Conservation (phyloP, 2,797 vertebrate species). For the Bothrops alternatus region DNA sequence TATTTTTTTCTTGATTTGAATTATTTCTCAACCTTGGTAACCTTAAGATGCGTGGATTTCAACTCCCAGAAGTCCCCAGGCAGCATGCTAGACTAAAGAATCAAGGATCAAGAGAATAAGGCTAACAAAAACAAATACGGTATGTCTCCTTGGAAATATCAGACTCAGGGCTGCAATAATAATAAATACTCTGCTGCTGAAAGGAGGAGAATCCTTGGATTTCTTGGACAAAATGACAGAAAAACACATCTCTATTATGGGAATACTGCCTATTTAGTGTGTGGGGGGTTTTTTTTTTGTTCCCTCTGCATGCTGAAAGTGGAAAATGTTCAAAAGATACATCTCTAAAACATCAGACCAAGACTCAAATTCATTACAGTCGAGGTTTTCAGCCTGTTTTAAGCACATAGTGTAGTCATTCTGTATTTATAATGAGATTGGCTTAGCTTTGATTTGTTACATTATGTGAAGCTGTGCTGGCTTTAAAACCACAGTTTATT, state of each 20-base stretch:
- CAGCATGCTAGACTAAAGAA: not conserved
- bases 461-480: not conserved
- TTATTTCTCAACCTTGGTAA: not conserved
- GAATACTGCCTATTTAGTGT: constrained; percentile 11
- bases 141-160: not conserved
- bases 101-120: not conserved
- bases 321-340: not conserved
- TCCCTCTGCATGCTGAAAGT: not conserved
- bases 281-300: not conserved
- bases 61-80: not conserved
- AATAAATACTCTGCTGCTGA: not conserved
- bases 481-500: not conserved
- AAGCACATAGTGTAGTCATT: not conserved
- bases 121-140: not conserved
- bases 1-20: not conserved
- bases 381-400: not conserved
- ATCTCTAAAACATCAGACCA: not conserved
- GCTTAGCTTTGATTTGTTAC: not conserved
- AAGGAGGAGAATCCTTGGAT: not conserved
- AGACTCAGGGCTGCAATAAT: not conserved
- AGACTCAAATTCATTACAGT: not conserved
- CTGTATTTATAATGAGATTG: not conserved
- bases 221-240: not conserved
- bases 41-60: not conserved
- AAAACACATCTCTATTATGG: not conserved